Evolutionary conservation across 2,888 invertebrate species (phyloP), one percentile per base, ranked within the genome.

Genomic region (Metalampra italica): DNA sequence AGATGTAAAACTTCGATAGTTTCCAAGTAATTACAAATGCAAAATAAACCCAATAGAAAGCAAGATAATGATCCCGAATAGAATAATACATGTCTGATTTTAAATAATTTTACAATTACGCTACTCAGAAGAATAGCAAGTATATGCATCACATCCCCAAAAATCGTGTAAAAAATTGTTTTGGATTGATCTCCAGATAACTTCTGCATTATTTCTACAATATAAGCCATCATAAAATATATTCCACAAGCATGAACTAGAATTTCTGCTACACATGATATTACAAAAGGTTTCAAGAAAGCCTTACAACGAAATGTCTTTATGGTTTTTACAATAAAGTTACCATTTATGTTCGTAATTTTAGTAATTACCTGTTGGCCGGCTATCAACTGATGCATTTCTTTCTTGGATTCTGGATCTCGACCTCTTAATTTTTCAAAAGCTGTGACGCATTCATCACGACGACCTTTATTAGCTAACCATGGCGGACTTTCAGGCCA

Each of bases 401-500:
- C 60, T 49, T 29, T 53, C 45, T 41, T 51, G 0, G 59, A 45
- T 22, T 60, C 53, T 8, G 38, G n/a, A n/a, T 46, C 46, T 7
- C 48, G 47, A 29, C 59, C 61, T 38, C 60, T 47, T 4, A 61
- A 30, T 58, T 59, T 56, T 39, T 55, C 51, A 9, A 60, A 60
- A 0, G 56, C 45, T 0, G 7, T 42, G 9, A 41, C n/a, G 29
- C 61, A 48, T 9, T 60, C 61, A 41, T 60, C 58, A 43, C 41
- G 59, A 7, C 59, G 46, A 9, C 61, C 60, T 45, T 54, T 56
- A 22, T 55, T 56, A 9, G 60, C 60, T 11, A 61, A 36, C 60
- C 58, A 61, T 9, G 51, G 46, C 7, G 60, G 60, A 22, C 60
- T 61, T 41, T 61, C 61, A 4, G 61, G 61, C 59, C 56, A 60